These are phyloP conservation scores for Pammene fasciana DNA, from an alignment of 2,888 invertebrate species.

Conservation along the genomic window DNA sequence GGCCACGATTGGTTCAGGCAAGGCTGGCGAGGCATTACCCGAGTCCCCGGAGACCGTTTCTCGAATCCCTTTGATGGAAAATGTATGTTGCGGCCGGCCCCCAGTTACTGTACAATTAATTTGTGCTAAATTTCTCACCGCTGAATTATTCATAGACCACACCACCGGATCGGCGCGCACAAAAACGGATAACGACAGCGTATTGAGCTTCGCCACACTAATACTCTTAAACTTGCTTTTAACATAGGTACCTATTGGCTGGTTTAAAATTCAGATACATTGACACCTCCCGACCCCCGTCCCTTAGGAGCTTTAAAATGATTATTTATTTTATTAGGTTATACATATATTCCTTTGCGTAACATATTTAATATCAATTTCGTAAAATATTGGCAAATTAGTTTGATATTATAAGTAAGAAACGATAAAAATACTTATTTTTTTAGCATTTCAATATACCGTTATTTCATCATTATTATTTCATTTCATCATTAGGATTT, in stretches of 20 bases:
- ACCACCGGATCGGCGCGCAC: constrained; percentile 31
- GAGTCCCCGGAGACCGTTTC: constrained; percentile 48
- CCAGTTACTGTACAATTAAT: constrained; percentile 68
- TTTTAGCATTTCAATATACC: too few species aligned
- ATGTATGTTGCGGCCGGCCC: constrained; percentile 68
- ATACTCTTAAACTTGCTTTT: constrained; percentile 12
- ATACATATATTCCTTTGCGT: too few species aligned
- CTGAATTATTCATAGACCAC: constrained; percentile 53
- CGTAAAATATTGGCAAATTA: too few species aligned
- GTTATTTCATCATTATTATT: too few species aligned
- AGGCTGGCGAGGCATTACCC: constrained; percentile 26
- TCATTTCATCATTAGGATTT: too few species aligned
- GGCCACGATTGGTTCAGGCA: constrained; percentile 30
- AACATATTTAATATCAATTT: too few species aligned
- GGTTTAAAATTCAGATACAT: neutral
- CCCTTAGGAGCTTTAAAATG: too few species aligned
- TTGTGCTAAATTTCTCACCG: constrained; percentile 60
- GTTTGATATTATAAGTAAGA: too few species aligned
- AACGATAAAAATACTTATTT: too few species aligned
- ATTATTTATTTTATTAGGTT: too few species aligned
- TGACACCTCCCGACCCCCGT: too few species aligned
- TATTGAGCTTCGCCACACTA: constrained; percentile 20
- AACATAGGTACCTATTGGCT: neutral
- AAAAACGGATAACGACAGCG: constrained; percentile 40
- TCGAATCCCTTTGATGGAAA: constrained; percentile 71